A percentile compares a stretch with the other conserved stretches of the same genome.
Conservation (phyloP, 2,113 vertebrate genomes). For the Rhadina sibilatrix region DNA sequence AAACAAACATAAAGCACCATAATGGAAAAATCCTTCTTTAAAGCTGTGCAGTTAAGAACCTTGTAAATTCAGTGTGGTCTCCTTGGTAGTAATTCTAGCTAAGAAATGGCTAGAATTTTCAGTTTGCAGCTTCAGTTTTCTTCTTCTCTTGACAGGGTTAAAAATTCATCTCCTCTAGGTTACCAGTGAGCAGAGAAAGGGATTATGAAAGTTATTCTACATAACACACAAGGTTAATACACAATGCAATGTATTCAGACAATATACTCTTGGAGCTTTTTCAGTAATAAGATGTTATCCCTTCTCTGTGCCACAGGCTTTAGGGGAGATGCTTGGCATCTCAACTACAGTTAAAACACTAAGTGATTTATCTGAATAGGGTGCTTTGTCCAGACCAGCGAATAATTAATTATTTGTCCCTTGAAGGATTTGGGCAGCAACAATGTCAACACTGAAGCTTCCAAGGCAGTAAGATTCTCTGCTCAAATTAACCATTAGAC, state of each 20-base stretch:
- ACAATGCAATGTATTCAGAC: neutral
- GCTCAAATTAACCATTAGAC: neutral
- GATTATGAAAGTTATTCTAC: neutral
- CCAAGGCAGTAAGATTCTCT: neutral
- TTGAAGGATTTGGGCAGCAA: neutral
- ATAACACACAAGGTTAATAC: neutral
- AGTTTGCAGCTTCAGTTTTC: neutral
- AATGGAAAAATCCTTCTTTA: neutral
- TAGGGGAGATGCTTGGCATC: neutral
- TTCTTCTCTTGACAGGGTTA: neutral
- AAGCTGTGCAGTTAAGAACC: neutral
- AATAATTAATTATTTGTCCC: constrained; percentile 38
- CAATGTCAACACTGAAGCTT: neutral
- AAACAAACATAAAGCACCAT: neutral
- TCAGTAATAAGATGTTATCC: neutral
- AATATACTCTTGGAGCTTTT: neutral
- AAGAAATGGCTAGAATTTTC: neutral
- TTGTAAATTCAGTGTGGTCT: neutral
- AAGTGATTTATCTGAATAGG: neutral
- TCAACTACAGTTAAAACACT: neutral
- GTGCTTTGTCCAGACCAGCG: neutral
- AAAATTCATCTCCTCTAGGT: neutral
- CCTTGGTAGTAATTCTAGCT: neutral
- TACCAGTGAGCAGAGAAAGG: neutral
- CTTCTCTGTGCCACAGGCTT: neutral